Conservation (phyloP, 2,797 vertebrate species). For the Scleropages formosus region DNA sequence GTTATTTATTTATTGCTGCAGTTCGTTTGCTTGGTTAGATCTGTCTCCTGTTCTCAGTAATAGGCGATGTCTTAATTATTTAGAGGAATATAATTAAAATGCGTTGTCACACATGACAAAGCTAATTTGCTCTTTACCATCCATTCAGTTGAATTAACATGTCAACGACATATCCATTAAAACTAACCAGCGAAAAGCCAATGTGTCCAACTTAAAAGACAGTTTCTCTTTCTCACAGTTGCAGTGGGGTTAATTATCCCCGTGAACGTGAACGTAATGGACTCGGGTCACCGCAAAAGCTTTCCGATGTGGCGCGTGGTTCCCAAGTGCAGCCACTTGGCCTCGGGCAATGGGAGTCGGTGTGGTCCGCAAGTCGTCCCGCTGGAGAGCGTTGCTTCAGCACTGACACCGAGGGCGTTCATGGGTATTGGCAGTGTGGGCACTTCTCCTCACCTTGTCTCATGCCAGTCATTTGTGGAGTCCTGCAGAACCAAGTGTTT, state of each 20-base stretch:
- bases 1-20: conserved; percentile 18
- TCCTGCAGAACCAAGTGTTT: no score
- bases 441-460: no score
- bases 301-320: no score
- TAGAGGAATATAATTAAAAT: conserved; percentile 23
- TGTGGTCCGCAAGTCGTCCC: no score
- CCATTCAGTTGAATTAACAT: background rate
- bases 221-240: background rate
- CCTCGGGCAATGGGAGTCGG: no score
- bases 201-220: conserved; percentile 4
- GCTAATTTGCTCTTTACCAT: conserved; percentile 20
- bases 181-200: conserved; percentile 14
- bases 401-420: no score
- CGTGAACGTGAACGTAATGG: background rate
- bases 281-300: background rate
- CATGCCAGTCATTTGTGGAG: no score
- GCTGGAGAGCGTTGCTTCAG: no score
- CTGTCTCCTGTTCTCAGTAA: conserved; percentile 15
- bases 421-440: no score
- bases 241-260: no score
- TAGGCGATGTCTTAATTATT: conserved; percentile 19
- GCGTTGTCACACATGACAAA: conserved; percentile 19
- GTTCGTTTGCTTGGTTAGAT: conserved; percentile 20
- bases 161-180: conserved; percentile 19
- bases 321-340: no score